phyloP scores from a whole-genome alignment of 2,888 invertebrate genomes.

The Drosophila merina region DNA sequence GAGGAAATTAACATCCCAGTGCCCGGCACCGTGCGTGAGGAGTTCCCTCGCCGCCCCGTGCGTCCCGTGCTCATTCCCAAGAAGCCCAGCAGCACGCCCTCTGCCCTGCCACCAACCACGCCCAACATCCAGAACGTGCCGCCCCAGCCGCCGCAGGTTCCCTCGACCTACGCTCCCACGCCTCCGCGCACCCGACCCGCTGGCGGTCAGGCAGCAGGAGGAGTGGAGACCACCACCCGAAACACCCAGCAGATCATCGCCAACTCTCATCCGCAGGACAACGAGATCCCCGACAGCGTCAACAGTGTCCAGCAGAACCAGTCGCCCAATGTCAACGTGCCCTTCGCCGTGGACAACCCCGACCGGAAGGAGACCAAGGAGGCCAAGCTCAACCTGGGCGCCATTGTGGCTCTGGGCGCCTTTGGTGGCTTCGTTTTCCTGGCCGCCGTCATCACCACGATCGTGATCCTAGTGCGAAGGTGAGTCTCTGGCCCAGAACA shows the following conservation, averaged over 20 bases:
- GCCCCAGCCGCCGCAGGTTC: slow-evolving; percentile 72
- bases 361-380: slow-evolving; percentile 85
- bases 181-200: slow-evolving; percentile 62
- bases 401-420: slow-evolving; percentile 94
- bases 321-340: slow-evolving; percentile 88
- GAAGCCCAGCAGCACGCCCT: slow-evolving; percentile 81
- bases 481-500: slow-evolving; percentile 82
- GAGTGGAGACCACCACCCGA: slow-evolving; percentile 75
- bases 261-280: slow-evolving; percentile 91
- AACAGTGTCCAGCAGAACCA: slow-evolving; percentile 86
- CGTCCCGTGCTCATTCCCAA: slow-evolving; percentile 81
- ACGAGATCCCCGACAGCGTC: slow-evolving; percentile 87
- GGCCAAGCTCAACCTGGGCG: slow-evolving; percentile 92
- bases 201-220: slow-evolving; percentile 25
- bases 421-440: slow-evolving; percentile 96
- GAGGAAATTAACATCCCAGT: slow-evolving; percentile 82
- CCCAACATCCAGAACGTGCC: slow-evolving; percentile 35
- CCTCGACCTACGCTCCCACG: slow-evolving; percentile 58
- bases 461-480: slow-evolving; percentile 95
- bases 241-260: slow-evolving; percentile 85
- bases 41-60: slow-evolving; percentile 83
- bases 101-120: slow-evolving; percentile 75
- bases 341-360: slow-evolving; percentile 86
- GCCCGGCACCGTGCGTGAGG: slow-evolving; percentile 84
- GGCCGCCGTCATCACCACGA: slow-evolving; percentile 94